phyloP scores from a whole-genome alignment of 2,888 invertebrate genomes.

The Empis stercorea region DNA sequence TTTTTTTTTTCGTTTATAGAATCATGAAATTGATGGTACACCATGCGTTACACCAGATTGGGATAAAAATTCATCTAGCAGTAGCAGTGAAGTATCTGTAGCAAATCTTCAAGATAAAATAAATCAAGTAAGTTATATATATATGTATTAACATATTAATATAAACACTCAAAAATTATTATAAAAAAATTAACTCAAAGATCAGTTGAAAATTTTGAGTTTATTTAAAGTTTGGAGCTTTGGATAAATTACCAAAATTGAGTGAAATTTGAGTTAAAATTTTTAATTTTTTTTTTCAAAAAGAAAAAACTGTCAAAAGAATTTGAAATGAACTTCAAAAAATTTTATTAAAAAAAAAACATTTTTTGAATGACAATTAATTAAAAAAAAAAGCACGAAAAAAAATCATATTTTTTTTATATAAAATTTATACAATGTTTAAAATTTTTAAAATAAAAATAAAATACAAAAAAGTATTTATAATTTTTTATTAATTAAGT shows the following conservation, averaged over 20 bases:
- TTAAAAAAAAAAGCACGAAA: neutral
- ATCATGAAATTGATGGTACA: constrained; percentile 44
- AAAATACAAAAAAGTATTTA: constrained; percentile 1
- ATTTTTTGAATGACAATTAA: neutral
- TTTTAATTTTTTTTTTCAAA: no score
- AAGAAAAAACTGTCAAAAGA: no score
- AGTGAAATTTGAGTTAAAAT: no score
- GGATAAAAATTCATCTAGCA: constrained; percentile 85
- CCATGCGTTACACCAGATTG: constrained; percentile 72
- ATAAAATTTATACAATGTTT: neutral
- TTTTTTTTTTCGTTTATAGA: constrained; percentile 9
- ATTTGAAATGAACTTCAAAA: no score
- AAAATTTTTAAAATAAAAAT: neutral
- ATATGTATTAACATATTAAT: no score
- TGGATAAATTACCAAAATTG: neutral
- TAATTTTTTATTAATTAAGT: neutral
- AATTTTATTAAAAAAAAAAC: no score
- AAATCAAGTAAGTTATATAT: constrained; percentile 45
- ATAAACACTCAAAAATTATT: neutral
- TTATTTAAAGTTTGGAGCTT: no score
- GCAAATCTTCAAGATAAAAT: constrained; percentile 89
- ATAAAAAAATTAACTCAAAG: neutral
- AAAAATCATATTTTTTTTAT: neutral
- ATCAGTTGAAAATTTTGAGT: no score
- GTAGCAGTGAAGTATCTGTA: constrained; percentile 81